Percentiles rank a stretch among this genome's conserved stretches.
Evolutionary conservation across 2,113 vertebrate species (phyloP).

Genomic region (Nothoprocta pentlandii): DNA sequence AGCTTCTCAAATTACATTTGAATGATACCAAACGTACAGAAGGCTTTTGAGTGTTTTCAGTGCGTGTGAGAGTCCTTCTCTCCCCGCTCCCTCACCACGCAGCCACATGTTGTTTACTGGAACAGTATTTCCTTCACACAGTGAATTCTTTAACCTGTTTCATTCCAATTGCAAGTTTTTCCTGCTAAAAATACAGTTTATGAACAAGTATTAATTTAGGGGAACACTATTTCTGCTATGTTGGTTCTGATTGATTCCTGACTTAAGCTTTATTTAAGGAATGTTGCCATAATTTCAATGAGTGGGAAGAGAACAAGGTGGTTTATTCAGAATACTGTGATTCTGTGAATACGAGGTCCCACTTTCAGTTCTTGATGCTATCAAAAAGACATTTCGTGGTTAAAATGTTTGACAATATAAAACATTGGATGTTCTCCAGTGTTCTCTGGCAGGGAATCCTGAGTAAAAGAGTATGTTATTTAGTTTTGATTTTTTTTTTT

Average conservation of each 20-base stretch:
- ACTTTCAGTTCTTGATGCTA: background rate
- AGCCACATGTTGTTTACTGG: background rate
- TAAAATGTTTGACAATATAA: background rate
- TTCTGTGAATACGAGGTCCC: background rate
- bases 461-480: background rate
- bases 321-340: background rate
- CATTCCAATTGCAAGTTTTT: background rate
- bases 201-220: background rate
- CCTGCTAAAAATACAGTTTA: background rate
- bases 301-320: rapidly evolving
- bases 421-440: background rate
- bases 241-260: background rate
- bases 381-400: background rate
- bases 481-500: background rate
- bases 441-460: background rate
- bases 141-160: background rate
- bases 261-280: background rate
- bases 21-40: background rate
- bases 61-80: background rate
- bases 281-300: background rate
- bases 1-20: constrained; percentile 53
- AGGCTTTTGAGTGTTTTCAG: background rate
- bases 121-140: background rate
- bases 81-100: background rate
- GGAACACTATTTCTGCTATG: background rate